These are phyloP conservation scores for Apis florea DNA, from an alignment of 1,140 invertebrate species.

Conservation along the genomic window DNA sequence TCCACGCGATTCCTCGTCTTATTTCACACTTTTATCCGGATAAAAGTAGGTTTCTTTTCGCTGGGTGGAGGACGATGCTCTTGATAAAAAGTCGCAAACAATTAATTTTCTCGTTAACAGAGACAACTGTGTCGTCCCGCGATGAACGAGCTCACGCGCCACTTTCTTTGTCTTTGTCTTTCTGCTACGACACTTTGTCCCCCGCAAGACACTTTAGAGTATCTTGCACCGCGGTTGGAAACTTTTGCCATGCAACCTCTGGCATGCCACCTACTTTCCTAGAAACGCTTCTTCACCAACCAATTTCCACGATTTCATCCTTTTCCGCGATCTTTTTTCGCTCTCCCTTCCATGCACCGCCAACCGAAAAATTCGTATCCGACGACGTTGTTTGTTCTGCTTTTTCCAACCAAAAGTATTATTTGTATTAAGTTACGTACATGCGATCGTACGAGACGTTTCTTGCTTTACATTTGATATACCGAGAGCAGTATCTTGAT, in stretches of 20 bases:
- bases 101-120: slow-evolving; percentile 63
- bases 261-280: neutral
- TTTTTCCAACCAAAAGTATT: neutral
- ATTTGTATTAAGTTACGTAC: neutral
- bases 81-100: slow-evolving; percentile 43
- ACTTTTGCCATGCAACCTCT: slow-evolving; percentile 31
- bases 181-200: neutral
- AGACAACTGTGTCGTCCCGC: slow-evolving; percentile 32
- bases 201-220: slow-evolving; percentile 33
- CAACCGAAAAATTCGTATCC: slow-evolving; percentile 18
- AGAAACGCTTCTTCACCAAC: slow-evolving; percentile 21
- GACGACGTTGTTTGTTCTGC: too few species aligned
- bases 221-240: slow-evolving; percentile 43
- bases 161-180: neutral
- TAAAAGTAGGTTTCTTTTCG: slow-evolving; percentile 2
- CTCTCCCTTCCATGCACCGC: neutral
- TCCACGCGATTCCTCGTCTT: neutral
- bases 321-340: too few species aligned
- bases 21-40: slow-evolving; percentile 39
- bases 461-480: neutral
- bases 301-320: neutral
- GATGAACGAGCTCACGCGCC: slow-evolving; percentile 1
- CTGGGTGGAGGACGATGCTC: neutral
- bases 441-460: neutral
- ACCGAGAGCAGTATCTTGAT: too few species aligned